These are phyloP conservation scores for Steromphala cineraria DNA, from an alignment of 2,888 invertebrate genomes.

Conservation along the genomic window DNA sequence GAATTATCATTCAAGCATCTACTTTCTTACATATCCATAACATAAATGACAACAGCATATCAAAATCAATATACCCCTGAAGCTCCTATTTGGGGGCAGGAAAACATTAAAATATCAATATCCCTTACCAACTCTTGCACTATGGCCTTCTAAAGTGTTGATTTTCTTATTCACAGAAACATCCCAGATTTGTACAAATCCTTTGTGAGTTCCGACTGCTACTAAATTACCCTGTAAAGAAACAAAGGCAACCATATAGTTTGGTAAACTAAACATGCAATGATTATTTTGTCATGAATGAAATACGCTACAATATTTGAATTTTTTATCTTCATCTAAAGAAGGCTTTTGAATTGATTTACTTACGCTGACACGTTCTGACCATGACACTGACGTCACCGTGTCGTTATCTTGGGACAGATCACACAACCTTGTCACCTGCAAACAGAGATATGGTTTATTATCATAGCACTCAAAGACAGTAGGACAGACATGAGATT, in stretches of 20 bases:
- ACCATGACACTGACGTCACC: constrained; percentile 99
- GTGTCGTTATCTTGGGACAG: constrained; percentile 93
- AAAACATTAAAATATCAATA: background rate
- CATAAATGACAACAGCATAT: too few species aligned
- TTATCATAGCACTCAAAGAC: too few species aligned
- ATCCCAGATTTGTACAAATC: constrained; percentile 98
- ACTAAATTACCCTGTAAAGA: constrained; percentile 86
- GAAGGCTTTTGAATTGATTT: background rate
- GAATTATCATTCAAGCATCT: too few species aligned
- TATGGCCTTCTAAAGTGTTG: constrained; percentile 92
- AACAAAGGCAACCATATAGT: background rate
- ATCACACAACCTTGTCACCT: constrained; percentile 94
- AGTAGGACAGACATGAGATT: too few species aligned
- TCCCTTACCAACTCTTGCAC: constrained; percentile 80
- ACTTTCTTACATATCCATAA: too few species aligned
- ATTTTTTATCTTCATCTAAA: too few species aligned
- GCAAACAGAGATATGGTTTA: constrained; percentile 28
- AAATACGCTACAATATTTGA: too few species aligned
- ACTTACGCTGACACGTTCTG: constrained; percentile 83
- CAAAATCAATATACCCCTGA: too few species aligned
- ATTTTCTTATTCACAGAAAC: constrained; percentile 95
- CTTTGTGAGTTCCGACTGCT: constrained; percentile 98
- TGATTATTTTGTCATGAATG: too few species aligned
- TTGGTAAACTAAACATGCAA: too few species aligned
- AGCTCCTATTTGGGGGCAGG: too few species aligned